These are phyloP conservation scores for Serrognathus titanus DNA, from an alignment of 2,888 invertebrate genomes.

Conservation along the genomic window DNA sequence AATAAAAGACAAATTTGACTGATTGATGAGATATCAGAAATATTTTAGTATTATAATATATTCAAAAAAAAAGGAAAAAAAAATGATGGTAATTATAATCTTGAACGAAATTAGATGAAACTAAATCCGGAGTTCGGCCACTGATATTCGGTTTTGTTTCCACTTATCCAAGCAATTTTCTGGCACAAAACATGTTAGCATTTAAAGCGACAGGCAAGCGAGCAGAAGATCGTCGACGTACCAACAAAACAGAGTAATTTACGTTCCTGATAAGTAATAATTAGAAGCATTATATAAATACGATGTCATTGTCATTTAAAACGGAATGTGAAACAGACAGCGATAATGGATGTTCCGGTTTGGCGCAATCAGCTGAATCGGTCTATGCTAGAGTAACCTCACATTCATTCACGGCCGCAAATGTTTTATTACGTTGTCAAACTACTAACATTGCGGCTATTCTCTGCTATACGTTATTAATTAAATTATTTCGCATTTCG, in stretches of 20 bases:
- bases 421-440: constrained; percentile 33
- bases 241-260: neutral
- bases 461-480: constrained; percentile 8
- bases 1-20: no score
- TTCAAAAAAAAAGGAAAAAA: no score
- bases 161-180: no score
- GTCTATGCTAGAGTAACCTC: constrained; percentile 32
- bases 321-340: constrained; percentile 27
- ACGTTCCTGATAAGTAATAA: constrained; percentile 14
- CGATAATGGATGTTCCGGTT: constrained; percentile 32
- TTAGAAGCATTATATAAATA: constrained; percentile 25
- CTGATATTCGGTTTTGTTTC: no score
- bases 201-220: no score
- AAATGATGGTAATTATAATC: no score
- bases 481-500: constrained; percentile 10
- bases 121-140: no score
- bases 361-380: constrained; percentile 34
- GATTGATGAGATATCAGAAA: no score
- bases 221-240: no score
- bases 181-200: no score
- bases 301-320: constrained; percentile 29
- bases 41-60: no score
- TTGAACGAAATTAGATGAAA: no score
- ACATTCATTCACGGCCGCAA: constrained; percentile 32
- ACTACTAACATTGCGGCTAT: constrained; percentile 21